A percentile compares a stretch with the other conserved stretches of the same genome.
phyloP scores from a whole-genome alignment of 2,113 vertebrate genomes.

The Athene noctua region DNA sequence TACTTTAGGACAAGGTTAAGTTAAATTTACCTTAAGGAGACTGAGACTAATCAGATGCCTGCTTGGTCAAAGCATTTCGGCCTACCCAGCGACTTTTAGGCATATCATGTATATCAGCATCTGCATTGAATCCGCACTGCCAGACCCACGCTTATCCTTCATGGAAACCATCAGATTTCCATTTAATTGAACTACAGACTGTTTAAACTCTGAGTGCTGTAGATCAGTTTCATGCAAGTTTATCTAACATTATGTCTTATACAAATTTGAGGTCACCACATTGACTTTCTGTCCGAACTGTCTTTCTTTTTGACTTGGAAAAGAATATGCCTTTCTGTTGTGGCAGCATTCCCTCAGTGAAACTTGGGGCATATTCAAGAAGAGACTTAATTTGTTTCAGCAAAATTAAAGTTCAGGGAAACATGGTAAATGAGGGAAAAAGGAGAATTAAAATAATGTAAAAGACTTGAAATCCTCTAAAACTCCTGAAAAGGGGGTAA shows the following conservation, averaged over 20 bases:
- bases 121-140: background rate
- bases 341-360: background rate
- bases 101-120: background rate
- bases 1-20: background rate
- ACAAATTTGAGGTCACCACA: background rate
- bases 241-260: background rate
- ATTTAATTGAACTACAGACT: background rate
- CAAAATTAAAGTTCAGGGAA: background rate
- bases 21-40: background rate
- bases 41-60: background rate
- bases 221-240: background rate
- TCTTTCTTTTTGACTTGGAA: background rate
- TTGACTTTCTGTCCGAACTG: background rate
- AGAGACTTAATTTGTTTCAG: background rate
- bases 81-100: background rate
- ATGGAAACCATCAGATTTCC: background rate
- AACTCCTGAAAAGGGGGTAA: background rate
- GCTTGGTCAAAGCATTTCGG: background rate
- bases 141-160: background rate
- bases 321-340: accelerated
- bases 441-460: background rate
- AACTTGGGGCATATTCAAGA: background rate
- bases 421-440: background rate
- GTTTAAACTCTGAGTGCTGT: background rate
- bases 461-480: background rate